phyloP scores from a whole-genome alignment of 2,888 invertebrate genomes.

The Morpho achilles region DNA sequence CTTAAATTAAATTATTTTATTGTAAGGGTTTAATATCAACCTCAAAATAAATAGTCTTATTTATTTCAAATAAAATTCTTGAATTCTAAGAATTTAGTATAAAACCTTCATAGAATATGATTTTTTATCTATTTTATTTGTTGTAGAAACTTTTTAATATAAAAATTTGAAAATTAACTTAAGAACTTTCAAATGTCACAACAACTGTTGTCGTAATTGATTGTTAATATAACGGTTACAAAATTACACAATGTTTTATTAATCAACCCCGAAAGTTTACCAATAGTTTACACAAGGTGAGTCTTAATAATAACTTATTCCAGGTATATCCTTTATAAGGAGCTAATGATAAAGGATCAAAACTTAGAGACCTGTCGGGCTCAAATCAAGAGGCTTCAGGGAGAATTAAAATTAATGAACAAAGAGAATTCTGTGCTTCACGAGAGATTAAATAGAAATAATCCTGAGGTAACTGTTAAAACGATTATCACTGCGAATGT shows the following conservation, averaged over 20 bases:
- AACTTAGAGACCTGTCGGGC: slow-evolving; percentile 80
- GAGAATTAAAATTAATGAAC: slow-evolving; percentile 81
- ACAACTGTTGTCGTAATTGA: background rate
- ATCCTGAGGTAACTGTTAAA: slow-evolving; percentile 48
- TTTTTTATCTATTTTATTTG: no score
- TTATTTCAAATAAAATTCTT: no score
- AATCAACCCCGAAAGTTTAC: slow-evolving; percentile 26
- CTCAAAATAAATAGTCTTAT: no score
- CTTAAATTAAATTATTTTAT: no score
- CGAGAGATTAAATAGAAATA: slow-evolving; percentile 68
- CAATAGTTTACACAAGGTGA: slow-evolving; percentile 49
- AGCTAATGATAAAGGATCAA: slow-evolving; percentile 81
- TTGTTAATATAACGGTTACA: slow-evolving; percentile 5
- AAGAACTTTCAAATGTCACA: slow-evolving; percentile 5
- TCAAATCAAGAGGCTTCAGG: slow-evolving; percentile 80
- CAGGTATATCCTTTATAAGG: slow-evolving; percentile 82
- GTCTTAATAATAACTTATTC: slow-evolving; percentile 28
- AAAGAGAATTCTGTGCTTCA: slow-evolving; percentile 80
- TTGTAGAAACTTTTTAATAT: no score
- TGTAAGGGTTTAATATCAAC: no score
- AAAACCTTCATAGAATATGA: no score
- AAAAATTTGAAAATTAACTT: slow-evolving; percentile 3
- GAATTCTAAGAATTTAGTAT: no score
- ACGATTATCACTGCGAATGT: background rate
- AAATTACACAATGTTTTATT: slow-evolving; percentile 25